A percentile compares a stretch with the other conserved stretches of the same genome.
Evolutionary conservation across 2,113 vertebrate species (phyloP).

Genomic region (Pelobates fuscus): DNA sequence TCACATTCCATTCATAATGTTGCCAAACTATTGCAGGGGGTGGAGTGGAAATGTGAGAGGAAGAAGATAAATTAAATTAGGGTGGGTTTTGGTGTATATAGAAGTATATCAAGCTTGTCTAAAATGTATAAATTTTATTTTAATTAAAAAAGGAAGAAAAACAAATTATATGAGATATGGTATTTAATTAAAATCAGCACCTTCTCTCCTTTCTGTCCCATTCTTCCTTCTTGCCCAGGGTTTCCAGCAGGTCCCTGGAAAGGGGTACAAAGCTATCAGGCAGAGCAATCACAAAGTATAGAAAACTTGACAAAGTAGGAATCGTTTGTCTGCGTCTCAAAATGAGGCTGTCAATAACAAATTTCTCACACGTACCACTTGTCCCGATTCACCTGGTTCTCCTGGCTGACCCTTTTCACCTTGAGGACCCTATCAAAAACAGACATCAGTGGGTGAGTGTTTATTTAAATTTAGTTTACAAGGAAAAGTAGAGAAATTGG

Average conservation of each 20-base stretch:
- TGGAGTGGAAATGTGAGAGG: too few relatives aligned
- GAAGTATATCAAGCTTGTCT: too few relatives aligned
- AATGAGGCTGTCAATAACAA: neutral
- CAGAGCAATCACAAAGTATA: neutral
- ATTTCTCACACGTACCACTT: conserved; percentile 59
- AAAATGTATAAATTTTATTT: neutral
- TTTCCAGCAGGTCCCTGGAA: conserved; percentile 72
- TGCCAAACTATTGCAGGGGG: too few relatives aligned
- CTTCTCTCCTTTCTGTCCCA: conserved; percentile 77
- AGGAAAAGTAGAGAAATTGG: too few relatives aligned
- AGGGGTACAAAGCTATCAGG: neutral
- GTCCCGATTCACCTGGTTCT: conserved; percentile 64
- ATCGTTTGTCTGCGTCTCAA: too few relatives aligned
- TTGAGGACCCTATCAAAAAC: conserved; percentile 62
- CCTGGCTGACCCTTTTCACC: conserved; percentile 74
- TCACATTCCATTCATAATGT: too few relatives aligned
- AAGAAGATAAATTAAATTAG: too few relatives aligned
- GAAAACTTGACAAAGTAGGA: too few relatives aligned
- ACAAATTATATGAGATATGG: too few relatives aligned
- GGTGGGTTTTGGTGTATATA: too few relatives aligned
- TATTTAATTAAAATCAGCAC: too few relatives aligned
- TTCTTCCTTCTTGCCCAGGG: conserved; percentile 70
- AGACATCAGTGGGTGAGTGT: neutral
- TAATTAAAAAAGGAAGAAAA: too few relatives aligned
- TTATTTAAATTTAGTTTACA: neutral